A percentile compares a stretch with the other conserved stretches of the same genome.
Conservation (phyloP, 2,888 invertebrate genomes). For the Sminthurinus aureus region DNA sequence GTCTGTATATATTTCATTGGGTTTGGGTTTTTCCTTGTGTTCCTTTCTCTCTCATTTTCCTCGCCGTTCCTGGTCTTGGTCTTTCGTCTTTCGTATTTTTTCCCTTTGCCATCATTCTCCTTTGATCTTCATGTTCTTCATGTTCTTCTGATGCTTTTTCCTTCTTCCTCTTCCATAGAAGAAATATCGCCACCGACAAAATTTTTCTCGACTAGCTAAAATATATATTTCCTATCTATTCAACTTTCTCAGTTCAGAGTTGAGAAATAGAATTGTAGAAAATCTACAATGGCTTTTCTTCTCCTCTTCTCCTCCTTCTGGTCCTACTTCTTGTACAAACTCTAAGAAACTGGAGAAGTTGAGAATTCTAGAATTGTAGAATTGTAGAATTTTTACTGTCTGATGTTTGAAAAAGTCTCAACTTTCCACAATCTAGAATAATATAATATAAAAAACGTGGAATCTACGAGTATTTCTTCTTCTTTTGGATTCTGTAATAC, state of each 20-base stretch:
- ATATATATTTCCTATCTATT: conserved; percentile 37
- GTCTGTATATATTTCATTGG: conserved; percentile 10
- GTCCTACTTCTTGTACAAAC: not conserved
- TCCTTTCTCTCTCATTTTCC: conserved; percentile 8
- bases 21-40: not conserved
- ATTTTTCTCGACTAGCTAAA: conserved; percentile 36
- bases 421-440: no score
- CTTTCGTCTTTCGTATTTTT: conserved; percentile 10
- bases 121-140: not conserved
- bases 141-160: not conserved
- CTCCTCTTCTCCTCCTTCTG: not conserved
- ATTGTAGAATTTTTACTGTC: not conserved
- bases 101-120: not conserved
- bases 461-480: no score
- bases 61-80: not conserved
- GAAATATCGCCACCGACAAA: conserved; percentile 46
- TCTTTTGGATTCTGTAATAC: no score
- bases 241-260: conserved; percentile 23
- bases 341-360: not conserved
- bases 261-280: not conserved
- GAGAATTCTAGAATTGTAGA: no score
- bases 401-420: no score
- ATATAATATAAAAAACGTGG: no score
- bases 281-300: conserved; percentile 16
- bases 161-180: conserved; percentile 35